Evolutionary conservation across 2,797 vertebrate species (phyloP).

Genomic region (Hippopotamyrus pictus): DNA sequence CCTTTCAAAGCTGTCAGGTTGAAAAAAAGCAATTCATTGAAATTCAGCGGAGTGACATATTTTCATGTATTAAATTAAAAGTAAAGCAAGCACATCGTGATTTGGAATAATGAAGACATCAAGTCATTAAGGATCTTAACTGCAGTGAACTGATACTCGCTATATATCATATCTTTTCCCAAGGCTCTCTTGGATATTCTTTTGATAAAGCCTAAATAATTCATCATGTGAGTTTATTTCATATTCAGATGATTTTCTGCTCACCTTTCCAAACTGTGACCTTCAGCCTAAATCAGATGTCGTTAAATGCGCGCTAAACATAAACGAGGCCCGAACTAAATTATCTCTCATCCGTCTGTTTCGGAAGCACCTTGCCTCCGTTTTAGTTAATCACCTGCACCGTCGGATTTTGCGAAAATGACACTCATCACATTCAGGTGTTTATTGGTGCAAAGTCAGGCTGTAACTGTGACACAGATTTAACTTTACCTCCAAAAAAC

Average conservation of each 20-base stretch:
- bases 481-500: background rate
- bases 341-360: background rate
- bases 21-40: background rate
- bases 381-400: background rate
- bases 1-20: background rate
- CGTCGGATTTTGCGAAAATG: background rate
- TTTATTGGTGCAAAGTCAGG: background rate
- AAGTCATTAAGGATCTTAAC: background rate
- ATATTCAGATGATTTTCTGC: background rate
- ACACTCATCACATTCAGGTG: background rate
- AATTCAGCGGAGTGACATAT: background rate
- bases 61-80: background rate
- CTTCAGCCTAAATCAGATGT: background rate
- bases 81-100: background rate
- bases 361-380: background rate
- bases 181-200: background rate
- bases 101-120: background rate
- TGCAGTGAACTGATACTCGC: background rate
- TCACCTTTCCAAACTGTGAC: background rate
- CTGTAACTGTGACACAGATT: background rate
- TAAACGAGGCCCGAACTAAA: background rate
- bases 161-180: background rate
- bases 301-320: background rate
- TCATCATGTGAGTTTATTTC: background rate
- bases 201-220: conserved; percentile 3